phyloP scores from a whole-genome alignment of 2,888 invertebrate genomes.

The Lasioglossum marginatum region DNA sequence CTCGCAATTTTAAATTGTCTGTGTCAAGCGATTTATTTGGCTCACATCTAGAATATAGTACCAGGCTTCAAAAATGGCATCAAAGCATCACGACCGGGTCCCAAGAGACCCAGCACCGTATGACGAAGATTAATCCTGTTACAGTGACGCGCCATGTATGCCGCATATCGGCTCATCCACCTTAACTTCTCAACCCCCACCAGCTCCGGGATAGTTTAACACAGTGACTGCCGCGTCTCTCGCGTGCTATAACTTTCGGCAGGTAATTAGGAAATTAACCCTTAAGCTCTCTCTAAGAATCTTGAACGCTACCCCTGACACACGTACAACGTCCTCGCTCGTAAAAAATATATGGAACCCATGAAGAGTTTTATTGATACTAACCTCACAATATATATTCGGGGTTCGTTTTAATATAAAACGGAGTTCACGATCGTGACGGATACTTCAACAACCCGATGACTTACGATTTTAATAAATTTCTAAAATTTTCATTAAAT shows the following conservation, averaged over 20 bases:
- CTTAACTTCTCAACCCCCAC: neutral
- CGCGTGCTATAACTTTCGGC: neutral
- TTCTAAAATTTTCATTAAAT: neutral
- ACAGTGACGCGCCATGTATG: neutral
- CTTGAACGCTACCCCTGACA: neutral
- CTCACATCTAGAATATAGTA: neutral
- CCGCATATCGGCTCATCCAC: neutral
- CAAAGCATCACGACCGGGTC: neutral
- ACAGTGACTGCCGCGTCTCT: neutral
- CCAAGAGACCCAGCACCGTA: neutral
- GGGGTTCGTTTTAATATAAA: neutral
- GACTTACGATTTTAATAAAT: neutral
- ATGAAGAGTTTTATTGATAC: neutral
- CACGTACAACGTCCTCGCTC: neutral
- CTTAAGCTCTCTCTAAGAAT: neutral
- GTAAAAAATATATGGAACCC: neutral
- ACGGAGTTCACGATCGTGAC: neutral
- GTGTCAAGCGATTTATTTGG: neutral
- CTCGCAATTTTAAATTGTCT: neutral
- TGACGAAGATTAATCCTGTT: neutral
- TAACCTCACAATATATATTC: neutral
- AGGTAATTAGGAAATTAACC: neutral
- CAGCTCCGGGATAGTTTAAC: neutral
- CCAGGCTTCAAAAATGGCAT: neutral
- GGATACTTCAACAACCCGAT: neutral